Evolutionary conservation across 2,113 vertebrate species (phyloP), one percentile per base, ranked within the genome.

Genomic region (Oreochromis aureus): DNA sequence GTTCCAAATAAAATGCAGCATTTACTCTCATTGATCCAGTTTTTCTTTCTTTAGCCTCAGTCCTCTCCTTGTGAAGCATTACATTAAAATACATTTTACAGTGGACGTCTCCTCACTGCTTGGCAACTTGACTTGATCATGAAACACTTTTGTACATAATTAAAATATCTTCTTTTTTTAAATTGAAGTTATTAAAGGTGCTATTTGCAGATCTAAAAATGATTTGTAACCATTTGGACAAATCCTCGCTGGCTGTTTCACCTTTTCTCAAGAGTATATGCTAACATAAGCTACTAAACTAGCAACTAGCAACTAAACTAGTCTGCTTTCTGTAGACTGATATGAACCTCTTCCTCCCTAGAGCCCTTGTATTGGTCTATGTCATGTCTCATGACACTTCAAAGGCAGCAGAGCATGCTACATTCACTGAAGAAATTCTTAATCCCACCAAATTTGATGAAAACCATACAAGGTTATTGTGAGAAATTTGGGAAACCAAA

Each of bases 401-500:
- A 19, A 48, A 48, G 15, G 69, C 1, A 1, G 69, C 69, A 76
- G 41, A 48, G 41, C 27, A 51, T 76, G 24, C 4, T 48, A 5
- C 44, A 76, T 32, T 76, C 24, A 76, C 41, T 53, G 73, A 78
- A 78, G 73, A 13, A 53, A 51, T 32, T 48, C 24, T 51, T 19
- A 51, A 11, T 51, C 24, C 44, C 16, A 51, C 44, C 24, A 76
- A 76, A 51, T 76, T 48, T 76, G 44, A 48, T 19, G 44, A 48
- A 76, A 76, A 30, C 3, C 10, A 51, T 32, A 32, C 69, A 53
- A 46, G 3, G 3, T 48, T n/a, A 36, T 63, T 39, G 53, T 78
- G 51, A 51, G 12, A 69, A 9, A 84, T 63, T 54, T 53, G 18
- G 66, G 27, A 16, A 83, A 83, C 34, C 18, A 89, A 55, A 84